These are phyloP conservation scores for Xiphorhynchus elegans DNA, from an alignment of 2,113 vertebrate species.

Conservation along the genomic window DNA sequence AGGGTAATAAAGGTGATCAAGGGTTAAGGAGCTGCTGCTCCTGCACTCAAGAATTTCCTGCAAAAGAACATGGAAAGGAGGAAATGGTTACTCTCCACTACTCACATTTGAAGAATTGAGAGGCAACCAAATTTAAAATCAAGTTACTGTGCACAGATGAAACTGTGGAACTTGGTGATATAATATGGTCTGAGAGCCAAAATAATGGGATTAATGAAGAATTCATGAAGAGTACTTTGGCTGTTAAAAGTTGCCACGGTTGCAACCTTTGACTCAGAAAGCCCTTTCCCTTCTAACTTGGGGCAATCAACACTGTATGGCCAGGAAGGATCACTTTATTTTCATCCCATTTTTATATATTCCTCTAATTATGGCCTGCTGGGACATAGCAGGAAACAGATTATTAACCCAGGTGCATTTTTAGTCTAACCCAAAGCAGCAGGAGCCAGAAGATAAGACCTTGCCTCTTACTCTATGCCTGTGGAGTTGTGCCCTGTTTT, in stretches of 20 bases:
- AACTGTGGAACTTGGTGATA: neutral
- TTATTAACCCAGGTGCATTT: neutral
- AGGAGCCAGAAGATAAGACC: neutral
- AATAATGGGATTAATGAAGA: neutral
- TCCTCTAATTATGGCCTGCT: neutral
- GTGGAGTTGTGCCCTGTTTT: neutral
- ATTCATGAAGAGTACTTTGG: neutral
- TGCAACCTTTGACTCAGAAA: neutral
- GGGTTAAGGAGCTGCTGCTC: neutral
- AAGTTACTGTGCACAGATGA: neutral
- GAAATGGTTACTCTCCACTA: neutral
- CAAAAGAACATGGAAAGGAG: neutral
- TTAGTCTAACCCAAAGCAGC: neutral
- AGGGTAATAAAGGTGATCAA: neutral
- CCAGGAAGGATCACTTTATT: neutral
- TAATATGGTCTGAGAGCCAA: neutral
- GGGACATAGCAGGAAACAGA: neutral
- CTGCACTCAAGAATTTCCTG: neutral
- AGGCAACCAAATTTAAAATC: neutral
- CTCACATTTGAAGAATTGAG: neutral
- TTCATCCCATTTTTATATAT: neutral
- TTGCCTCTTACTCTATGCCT: neutral
- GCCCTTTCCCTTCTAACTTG: neutral
- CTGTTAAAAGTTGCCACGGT: neutral
- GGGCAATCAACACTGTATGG: neutral